Conservation (phyloP, 23 tunicate species). For the Diplosoma virens region DNA sequence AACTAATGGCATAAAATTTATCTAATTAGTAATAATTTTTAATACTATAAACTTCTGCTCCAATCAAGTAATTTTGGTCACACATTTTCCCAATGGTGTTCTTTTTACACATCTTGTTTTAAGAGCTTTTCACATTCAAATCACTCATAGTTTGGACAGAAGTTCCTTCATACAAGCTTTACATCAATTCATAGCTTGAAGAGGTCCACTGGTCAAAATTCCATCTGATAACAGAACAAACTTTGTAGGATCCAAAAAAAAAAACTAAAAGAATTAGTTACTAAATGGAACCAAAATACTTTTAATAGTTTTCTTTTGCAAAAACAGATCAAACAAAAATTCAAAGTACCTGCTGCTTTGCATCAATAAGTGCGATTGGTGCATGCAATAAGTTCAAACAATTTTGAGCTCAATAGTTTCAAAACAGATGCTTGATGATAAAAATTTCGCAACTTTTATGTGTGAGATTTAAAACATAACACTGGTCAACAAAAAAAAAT, state of each 20-base stretch:
- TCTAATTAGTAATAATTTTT: too few relatives aligned
- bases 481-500: too few relatives aligned
- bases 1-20: too few relatives aligned
- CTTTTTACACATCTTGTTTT: not conserved
- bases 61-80: too few relatives aligned
- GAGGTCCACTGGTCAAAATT: conserved; percentile 25
- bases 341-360: conserved; percentile 5
- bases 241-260: conserved; percentile 27
- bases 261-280: not conserved
- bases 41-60: too few relatives aligned
- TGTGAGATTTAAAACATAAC: not conserved
- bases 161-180: conserved; percentile 34
- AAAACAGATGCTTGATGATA: not conserved
- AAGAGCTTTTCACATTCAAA: conserved; percentile 3
- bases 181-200: conserved; percentile 22
- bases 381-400: conserved; percentile 25
- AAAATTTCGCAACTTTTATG: not conserved
- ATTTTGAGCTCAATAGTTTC: not conserved
- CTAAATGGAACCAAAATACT: conserved; percentile 15
- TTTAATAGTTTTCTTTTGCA: conserved; percentile 4
- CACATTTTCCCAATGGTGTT: too few relatives aligned
- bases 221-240: conserved; percentile 40
- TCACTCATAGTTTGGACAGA: conserved; percentile 1
- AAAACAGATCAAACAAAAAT: conserved; percentile 6
- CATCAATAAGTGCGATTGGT: conserved; percentile 20